These are phyloP conservation scores for Minunthozetes semirufus DNA, from an alignment of 2,888 invertebrate species.

Conservation along the genomic window DNA sequence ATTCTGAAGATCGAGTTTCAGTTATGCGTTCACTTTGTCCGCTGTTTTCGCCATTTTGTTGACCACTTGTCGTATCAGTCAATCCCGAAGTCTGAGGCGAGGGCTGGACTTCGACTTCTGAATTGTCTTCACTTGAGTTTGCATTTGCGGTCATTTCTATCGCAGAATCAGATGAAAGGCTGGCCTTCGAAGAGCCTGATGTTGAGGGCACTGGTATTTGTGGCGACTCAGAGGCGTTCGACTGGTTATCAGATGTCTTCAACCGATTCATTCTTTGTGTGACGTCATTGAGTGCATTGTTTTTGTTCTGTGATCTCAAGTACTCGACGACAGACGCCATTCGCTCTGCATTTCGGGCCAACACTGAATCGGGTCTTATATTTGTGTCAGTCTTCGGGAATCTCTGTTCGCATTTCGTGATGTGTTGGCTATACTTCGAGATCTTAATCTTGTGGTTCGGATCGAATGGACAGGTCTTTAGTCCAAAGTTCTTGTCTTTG, in stretches of 20 bases:
- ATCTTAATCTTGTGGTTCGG: constrained; percentile 2
- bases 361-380: background rate
- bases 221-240: too few species aligned
- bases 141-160: background rate
- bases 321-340: too few species aligned
- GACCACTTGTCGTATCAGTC: too few species aligned
- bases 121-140: background rate
- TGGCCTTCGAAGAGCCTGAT: too few species aligned
- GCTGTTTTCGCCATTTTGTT: background rate
- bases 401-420: constrained; percentile 14
- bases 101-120: background rate
- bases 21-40: background rate
- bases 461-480: constrained; percentile 5
- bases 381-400: background rate
- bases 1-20: too few species aligned
- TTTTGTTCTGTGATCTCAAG: too few species aligned
- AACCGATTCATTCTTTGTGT: too few species aligned
- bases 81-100: background rate
- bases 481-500: background rate
- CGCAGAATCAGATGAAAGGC: background rate
- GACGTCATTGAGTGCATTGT: too few species aligned
- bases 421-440: background rate
- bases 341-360: too few species aligned
- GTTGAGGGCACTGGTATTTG: too few species aligned
- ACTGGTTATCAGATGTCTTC: too few species aligned